Base-by-base conservation (phyloP, 2,113 vertebrate genomes). In the Lepus europaeus region DNA sequence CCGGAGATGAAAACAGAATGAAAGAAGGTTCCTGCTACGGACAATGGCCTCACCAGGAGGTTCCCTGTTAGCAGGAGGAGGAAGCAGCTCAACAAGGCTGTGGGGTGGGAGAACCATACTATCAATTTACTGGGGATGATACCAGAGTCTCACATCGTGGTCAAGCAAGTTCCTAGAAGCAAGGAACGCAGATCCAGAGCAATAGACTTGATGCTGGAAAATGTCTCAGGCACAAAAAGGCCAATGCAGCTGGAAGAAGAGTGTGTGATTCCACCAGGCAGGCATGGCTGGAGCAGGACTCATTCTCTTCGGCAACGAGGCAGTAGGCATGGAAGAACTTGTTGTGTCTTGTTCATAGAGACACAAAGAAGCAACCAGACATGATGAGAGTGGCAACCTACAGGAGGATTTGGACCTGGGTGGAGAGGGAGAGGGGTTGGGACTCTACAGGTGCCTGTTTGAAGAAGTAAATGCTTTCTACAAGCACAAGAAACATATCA, bases 81-180 rank as follows among this genome's bases (percentile, higher is more conserved):
- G n/a, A 31, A 68, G 36, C 14, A 49, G 6, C 13, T 73, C 72
- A 39, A 19, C 53, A 45, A 91, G 23, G 74, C 23, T 0, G 5
- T 27, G 76, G 39, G 17, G 19, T 64, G 23, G 56, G 63, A 56
- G 39, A 78, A 68, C 11, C 45, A 31, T 1, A 1, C 22, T 49
- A 25, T 33, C 33, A 9, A 61, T 66, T 70, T 31, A 12, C 49
- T 78, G 27, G 12, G 20, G 29, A 45, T 33, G n/a, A 90, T 76
- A 84, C 39, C 78, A 72, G 72, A 90, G 53, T 53, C 22, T 23
- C 22, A 16, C 36, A 19, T 36, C 56, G 68, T 17, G 23, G 49
- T 73, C 73, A 93, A 72, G 8, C 51, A 80, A 73, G 77, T 90
- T 95, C 33, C 63, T 91, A 91, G 72, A 94, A 94, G 68, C 14